A percentile compares a stretch with the other conserved stretches of the same genome.
phyloP scores from a whole-genome alignment of 37 sponge, comb jelly and placozoan species.

The Geodia barretti region DNA sequence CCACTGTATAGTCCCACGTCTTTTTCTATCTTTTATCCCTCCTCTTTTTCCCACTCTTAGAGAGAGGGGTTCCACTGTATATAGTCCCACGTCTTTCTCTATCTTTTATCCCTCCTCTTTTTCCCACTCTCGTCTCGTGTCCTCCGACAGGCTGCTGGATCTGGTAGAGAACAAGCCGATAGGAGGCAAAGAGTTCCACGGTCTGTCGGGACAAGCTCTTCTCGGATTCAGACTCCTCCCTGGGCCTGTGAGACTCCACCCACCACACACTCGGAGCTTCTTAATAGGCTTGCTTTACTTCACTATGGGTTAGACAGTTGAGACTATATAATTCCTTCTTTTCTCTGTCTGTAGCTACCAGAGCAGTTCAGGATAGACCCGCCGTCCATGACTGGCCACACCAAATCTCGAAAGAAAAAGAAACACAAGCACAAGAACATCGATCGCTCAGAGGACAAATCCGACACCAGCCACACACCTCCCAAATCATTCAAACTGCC shows the following conservation, averaged over 20 bases:
- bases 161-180: constrained; percentile 77
- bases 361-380: constrained; percentile 71
- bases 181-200: constrained; percentile 64
- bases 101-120: too few species aligned
- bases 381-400: not conserved
- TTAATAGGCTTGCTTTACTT: too few species aligned
- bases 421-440: constrained; percentile 73
- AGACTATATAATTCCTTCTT: too few species aligned
- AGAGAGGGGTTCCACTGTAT: too few species aligned
- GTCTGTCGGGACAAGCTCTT: constrained; percentile 60
- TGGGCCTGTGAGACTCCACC: constrained; percentile 51
- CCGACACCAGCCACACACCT: constrained; percentile 1
- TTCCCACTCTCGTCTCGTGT: too few species aligned
- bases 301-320: too few species aligned
- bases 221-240: constrained; percentile 80
- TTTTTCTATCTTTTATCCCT: too few species aligned
- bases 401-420: constrained; percentile 57
- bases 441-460: constrained; percentile 32
- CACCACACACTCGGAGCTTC: too few species aligned
- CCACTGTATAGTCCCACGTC: too few species aligned
- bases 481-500: constrained; percentile 41
- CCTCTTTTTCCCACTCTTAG: too few species aligned
- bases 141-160: constrained; percentile 31
- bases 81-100: too few species aligned
- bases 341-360: constrained; percentile 69